Conservation (phyloP, 2,888 invertebrate species). For the Escarpia spicata region DNA sequence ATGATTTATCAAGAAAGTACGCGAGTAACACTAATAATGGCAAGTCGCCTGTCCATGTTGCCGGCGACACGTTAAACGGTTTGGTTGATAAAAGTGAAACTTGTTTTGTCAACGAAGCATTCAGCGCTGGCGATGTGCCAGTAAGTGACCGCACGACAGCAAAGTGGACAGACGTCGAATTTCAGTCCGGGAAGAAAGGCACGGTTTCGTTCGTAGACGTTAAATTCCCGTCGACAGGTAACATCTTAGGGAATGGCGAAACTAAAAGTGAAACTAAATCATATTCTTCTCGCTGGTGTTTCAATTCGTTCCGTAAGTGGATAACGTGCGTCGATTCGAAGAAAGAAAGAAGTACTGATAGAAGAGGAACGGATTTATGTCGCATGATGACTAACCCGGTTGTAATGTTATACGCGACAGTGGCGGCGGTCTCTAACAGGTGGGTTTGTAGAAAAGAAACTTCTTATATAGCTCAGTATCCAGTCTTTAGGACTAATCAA, state of each 20-base stretch:
- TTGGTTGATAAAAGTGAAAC: background rate
- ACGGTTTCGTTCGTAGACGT: background rate
- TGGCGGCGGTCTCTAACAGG: background rate
- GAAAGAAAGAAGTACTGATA: background rate
- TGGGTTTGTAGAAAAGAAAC: background rate
- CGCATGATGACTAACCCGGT: background rate
- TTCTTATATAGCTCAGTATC: no score
- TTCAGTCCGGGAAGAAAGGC: background rate
- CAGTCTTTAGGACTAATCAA: no score
- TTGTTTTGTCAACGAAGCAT: constrained; percentile 1
- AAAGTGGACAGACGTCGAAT: background rate
- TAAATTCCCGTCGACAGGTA: background rate
- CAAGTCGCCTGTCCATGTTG: background rate
- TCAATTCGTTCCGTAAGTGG: background rate
- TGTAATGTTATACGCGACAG: background rate
- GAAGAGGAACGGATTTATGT: background rate
- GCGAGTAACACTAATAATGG: background rate
- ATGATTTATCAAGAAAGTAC: background rate
- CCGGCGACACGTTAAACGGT: background rate
- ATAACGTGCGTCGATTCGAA: background rate
- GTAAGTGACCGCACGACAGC: background rate
- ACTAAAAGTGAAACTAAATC: background rate
- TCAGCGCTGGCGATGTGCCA: background rate
- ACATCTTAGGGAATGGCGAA: background rate
- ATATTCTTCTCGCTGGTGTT: background rate